Base-by-base conservation (phyloP, 2,797 vertebrate species). In the Australoheros facetus region DNA sequence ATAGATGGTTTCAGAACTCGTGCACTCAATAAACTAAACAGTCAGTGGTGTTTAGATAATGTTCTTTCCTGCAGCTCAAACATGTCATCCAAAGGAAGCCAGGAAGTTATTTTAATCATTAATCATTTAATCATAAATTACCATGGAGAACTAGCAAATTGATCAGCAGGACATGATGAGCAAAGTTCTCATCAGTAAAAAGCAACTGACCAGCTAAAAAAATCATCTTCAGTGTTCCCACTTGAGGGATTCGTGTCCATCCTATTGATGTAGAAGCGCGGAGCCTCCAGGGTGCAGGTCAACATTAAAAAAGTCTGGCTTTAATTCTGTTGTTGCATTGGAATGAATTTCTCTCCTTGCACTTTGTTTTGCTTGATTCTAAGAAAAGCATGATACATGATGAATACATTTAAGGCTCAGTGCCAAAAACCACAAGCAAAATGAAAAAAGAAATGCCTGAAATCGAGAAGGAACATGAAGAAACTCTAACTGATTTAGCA, bases 301-400 rank as follows among this genome's bases (percentile, higher is more conserved):
- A 54, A 73, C 58, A 77, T 95, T 82, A 81, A 94, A 94, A 94
- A 91, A 93, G 93, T 77, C 95, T 96, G 95, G 88, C 83, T 96
- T 96, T 95, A 95, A 96, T 96, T 97, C 96, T 95, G 93, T 91
- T 91, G 42, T 94, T 96, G 95, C 95, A 89, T 95, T 95, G n/a
- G 92, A 95, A 94, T 85, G 95, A 96, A 94, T 95, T 93, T 73
- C 39, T 77, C 32, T 78, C 23, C 17, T 2, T 66, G 23, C 39
- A 11, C 9, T 2, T 64, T 28, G 7, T 37, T 37, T 37, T 37
- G 9, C 3, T 37, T 37, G 9, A 11, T 37, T 34, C 48, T 53
- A n/a, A 53, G 7, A 19, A 45, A 48, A 28, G 45, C 3, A 12
- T 0, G 60, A 48, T 28, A 34, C 42, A 14, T 14, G 60, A 48